Percentiles rank a stretch among this genome's conserved stretches.
Evolutionary conservation across 23 tunicate species (phyloP).

Genomic region (Halocynthia roretzi): DNA sequence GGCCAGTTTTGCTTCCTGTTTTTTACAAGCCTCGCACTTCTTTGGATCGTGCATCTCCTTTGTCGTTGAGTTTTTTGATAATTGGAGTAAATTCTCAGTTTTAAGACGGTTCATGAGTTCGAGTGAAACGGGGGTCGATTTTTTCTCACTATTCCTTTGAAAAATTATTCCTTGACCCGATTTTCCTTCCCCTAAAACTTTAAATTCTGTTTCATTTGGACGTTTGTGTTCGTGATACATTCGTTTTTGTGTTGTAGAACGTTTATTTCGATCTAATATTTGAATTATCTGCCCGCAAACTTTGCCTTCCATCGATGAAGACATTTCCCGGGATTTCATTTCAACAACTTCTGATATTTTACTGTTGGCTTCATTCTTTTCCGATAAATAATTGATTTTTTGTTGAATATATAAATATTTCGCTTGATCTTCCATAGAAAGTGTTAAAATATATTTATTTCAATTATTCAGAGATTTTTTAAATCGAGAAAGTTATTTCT

Average conservation of each 20-base stretch:
- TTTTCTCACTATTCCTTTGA: not conserved
- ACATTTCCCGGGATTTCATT: not conserved
- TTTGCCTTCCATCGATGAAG: not conserved
- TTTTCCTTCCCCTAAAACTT: not conserved
- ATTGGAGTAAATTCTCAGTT: conserved; percentile 2
- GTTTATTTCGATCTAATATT: not conserved
- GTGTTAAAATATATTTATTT: too few species aligned
- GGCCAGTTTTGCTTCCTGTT: conserved; percentile 7
- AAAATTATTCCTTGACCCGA: not conserved
- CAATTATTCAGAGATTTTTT: too few species aligned
- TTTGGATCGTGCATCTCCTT: conserved; percentile 12
- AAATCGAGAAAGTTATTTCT: too few species aligned
- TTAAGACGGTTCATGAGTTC: conserved; percentile 17
- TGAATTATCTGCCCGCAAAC: not conserved
- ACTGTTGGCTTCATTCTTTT: not conserved
- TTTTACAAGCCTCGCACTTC: not conserved
- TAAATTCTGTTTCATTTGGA: not conserved
- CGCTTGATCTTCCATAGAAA: conserved; percentile 1
- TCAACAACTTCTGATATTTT: not conserved
- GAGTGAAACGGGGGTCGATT: not conserved
- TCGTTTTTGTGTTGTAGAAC: too few species aligned
- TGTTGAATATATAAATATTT: conserved; percentile 18
- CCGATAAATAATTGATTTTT: not conserved
- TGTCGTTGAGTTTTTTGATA: not conserved
- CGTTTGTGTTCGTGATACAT: too few species aligned